A percentile compares a stretch with the other conserved stretches of the same genome.
Conservation (phyloP, 2,113 vertebrate species). For the Rhipidura dahli region DNA sequence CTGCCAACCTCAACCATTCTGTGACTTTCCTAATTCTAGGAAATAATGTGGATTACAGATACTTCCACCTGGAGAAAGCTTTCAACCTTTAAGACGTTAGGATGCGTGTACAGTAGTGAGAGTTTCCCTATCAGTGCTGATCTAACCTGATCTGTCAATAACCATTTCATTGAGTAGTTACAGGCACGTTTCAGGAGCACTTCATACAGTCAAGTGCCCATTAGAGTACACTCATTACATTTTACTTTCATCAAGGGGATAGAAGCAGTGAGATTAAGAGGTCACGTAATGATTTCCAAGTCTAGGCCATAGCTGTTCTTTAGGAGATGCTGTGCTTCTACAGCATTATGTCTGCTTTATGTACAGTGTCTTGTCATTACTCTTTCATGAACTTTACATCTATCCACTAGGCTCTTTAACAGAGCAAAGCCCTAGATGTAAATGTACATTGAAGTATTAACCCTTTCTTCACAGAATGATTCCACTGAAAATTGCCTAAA, state of each 20-base stretch:
- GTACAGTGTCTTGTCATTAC: not conserved
- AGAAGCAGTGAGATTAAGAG: not conserved
- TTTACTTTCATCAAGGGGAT: conserved; percentile 25
- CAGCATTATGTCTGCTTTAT: not conserved
- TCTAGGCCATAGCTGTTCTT: not conserved
- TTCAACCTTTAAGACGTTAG: not conserved
- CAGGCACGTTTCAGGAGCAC: not conserved
- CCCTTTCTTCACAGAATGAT: not conserved
- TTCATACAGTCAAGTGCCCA: not conserved
- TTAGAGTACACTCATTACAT: not conserved
- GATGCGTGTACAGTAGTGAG: not conserved
- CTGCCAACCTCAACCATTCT: not conserved
- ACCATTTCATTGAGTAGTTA: not conserved
- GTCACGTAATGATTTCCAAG: conserved; percentile 15
- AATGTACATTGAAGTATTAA: not conserved
- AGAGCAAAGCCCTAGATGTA: not conserved
- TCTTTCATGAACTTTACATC: conserved; percentile 28
- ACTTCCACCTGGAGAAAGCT: not conserved
- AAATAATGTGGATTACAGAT: not conserved
- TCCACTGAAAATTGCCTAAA: not conserved
- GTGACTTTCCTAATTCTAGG: not conserved
- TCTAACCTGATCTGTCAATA: not conserved
- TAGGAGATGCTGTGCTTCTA: not conserved
- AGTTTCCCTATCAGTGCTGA: not conserved
- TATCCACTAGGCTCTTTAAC: not conserved